Evolutionary conservation across 2,797 vertebrate genomes (phyloP), one percentile per base, ranked within the genome.

Genomic region (Pipistrellus kuhlii): DNA sequence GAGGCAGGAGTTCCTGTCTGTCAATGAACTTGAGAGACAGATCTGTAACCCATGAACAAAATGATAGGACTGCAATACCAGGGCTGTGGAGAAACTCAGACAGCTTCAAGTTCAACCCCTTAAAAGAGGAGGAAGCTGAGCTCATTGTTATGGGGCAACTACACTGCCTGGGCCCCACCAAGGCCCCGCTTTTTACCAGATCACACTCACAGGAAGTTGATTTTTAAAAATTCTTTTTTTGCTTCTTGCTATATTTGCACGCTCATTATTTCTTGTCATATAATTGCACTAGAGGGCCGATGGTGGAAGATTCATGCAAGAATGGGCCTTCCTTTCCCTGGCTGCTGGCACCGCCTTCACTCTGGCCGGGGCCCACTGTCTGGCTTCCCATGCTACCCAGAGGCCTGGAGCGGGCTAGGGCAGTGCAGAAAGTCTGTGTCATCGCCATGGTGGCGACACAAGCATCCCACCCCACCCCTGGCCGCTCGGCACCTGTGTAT

Each of bases 1-100:
- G 77, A 93, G 85, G 88, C 90, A 90, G 92, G 90, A 82, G 76
- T 64, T 82, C 48, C 72, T 71, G 8, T 66, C 32, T 27, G 25
- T 48, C 8, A 13, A 77, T 76, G 86, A 91, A 55, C 9, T 17
- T 4, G 17, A 76, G 27, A 91, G 77, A 95, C 25, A 93, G 77
- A 83, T 46, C 83, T 73, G 76, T 5, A 25, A 55, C 30, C 27
- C 57, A 59, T 75, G 95, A 85, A 84, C 85, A 78, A 88, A 55
- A 15, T 12, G 32, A 9, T 25, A 62, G 23, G 53, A 59, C 48
- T 21, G 46, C 23, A 57, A 48, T 46, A 48, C 64, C n/a, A 69
- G 44, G 25, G 41, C 46, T 64, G 32, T 8, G 9, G 21, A 59
- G 81, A 53, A 64, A 4, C 32, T 9, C 6, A 32, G n/a, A 59